Conservation (phyloP, 1,140 invertebrate genomes). For the Bombyx mandarina region DNA sequence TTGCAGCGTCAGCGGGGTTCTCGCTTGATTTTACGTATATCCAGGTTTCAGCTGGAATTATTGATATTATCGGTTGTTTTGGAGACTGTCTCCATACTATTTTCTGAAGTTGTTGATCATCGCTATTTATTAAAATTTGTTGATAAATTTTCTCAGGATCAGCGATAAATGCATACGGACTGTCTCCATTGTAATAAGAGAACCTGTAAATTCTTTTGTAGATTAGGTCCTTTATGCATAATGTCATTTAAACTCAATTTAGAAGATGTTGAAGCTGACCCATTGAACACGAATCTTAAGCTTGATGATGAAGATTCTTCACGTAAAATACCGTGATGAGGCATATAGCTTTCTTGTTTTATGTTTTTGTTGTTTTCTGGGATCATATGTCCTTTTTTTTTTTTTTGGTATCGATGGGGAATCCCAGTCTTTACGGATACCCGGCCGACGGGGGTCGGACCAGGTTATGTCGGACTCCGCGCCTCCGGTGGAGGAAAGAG, state of each 20-base stretch:
- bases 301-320: conserved; percentile 27
- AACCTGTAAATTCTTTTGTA: too few species aligned
- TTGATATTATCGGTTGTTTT: not conserved
- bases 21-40: too few species aligned
- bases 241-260: conserved; percentile 15
- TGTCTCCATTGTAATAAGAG: conserved; percentile 17
- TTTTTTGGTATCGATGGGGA: too few species aligned
- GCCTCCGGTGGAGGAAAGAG: too few species aligned
- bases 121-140: conserved; percentile 9
- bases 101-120: not conserved
- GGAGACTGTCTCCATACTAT: too few species aligned
- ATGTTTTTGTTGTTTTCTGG: not conserved
- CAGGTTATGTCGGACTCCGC: too few species aligned
- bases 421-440: too few species aligned
- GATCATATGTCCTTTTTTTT: not conserved
- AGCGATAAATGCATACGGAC: conserved; percentile 19
- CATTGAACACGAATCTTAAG: conserved; percentile 53
- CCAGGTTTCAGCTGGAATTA: too few species aligned
- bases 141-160: conserved; percentile 37
- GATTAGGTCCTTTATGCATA: too few species aligned
- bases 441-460: too few species aligned
- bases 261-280: conserved; percentile 26
- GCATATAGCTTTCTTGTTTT: not conserved
- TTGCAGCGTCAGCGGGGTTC: too few species aligned
- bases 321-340: too few species aligned